Conservation (phyloP, 1,140 invertebrate species). For the Spodoptera litura region DNA sequence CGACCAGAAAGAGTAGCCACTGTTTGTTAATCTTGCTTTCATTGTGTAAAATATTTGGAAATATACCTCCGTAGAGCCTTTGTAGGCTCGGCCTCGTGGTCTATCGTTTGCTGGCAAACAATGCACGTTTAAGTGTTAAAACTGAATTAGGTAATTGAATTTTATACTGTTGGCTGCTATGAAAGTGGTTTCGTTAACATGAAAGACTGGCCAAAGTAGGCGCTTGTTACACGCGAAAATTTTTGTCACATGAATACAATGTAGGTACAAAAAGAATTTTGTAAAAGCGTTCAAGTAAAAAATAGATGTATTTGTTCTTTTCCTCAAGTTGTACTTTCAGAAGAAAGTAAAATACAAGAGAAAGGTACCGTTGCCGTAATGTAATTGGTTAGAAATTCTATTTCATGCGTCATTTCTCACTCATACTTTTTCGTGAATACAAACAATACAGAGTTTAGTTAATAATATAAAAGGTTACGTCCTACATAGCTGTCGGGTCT, state of each 20-base stretch:
- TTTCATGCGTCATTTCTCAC: constrained; percentile 28
- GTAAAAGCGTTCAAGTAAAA: constrained; percentile 13
- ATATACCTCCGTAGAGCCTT: constrained; percentile 51
- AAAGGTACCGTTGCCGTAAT: constrained; percentile 15
- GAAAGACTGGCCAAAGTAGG: constrained; percentile 39
- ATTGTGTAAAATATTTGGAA: constrained; percentile 71
- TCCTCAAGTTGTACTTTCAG: constrained; percentile 19
- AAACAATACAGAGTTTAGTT: constrained; percentile 24
- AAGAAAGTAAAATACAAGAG: constrained; percentile 28
- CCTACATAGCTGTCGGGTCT: constrained; percentile 45
- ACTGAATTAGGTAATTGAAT: constrained; percentile 49
- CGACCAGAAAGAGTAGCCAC: constrained; percentile 66
- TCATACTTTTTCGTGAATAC: constrained; percentile 16
- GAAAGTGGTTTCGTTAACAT: constrained; percentile 39
- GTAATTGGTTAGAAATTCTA: constrained; percentile 32
- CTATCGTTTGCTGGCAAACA: constrained; percentile 49
- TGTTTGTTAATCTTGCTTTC: constrained; percentile 77
- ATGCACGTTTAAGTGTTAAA: constrained; percentile 52
- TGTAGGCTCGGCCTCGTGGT: constrained; percentile 45
- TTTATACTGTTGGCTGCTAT: constrained; percentile 38
- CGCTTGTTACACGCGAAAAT: constrained; percentile 13
- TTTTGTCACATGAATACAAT: constrained; percentile 2
- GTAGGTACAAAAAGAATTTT: constrained; percentile 12
- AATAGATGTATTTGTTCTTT: constrained; percentile 24
- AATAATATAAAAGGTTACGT: constrained; percentile 39